These are phyloP conservation scores for Euglossa dilemma DNA, from an alignment of 1,140 invertebrate species.

Conservation along the genomic window DNA sequence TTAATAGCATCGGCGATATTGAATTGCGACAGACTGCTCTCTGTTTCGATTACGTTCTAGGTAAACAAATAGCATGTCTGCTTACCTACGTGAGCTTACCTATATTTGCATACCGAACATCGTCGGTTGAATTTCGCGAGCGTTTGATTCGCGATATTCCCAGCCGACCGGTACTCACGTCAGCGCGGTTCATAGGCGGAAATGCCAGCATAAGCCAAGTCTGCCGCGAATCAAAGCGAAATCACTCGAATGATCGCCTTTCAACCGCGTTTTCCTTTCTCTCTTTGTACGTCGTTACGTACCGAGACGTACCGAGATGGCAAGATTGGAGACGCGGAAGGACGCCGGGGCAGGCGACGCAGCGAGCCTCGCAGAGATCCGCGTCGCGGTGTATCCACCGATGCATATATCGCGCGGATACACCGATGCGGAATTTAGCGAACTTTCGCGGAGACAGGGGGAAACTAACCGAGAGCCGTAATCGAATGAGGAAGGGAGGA, in stretches of 20 bases:
- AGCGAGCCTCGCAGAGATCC: too few relatives aligned
- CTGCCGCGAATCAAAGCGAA: background rate
- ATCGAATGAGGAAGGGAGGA: background rate
- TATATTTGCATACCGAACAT: conserved; percentile 5
- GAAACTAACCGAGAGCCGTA: background rate
- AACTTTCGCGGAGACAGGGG: too few relatives aligned
- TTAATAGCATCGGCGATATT: conserved; percentile 5
- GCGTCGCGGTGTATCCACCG: too few relatives aligned
- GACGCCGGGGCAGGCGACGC: too few relatives aligned
- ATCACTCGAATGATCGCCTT: too few relatives aligned
- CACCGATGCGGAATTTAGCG: too few relatives aligned
- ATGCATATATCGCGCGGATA: too few relatives aligned
- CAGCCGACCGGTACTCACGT: background rate
- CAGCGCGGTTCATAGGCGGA: background rate
- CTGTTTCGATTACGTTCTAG: conserved; percentile 6
- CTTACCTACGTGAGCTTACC: background rate
- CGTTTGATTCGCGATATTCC: conserved; percentile 22
- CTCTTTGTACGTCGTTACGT: too few relatives aligned
- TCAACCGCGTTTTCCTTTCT: too few relatives aligned
- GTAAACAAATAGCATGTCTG: background rate
- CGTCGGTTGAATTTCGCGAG: conserved; percentile 7
- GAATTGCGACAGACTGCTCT: background rate
- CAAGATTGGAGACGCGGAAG: too few relatives aligned
- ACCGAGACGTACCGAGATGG: too few relatives aligned
- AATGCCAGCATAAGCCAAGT: background rate